These are phyloP conservation scores for Cerastoderma edule DNA, from an alignment of 2,888 invertebrate species.

Conservation along the genomic window DNA sequence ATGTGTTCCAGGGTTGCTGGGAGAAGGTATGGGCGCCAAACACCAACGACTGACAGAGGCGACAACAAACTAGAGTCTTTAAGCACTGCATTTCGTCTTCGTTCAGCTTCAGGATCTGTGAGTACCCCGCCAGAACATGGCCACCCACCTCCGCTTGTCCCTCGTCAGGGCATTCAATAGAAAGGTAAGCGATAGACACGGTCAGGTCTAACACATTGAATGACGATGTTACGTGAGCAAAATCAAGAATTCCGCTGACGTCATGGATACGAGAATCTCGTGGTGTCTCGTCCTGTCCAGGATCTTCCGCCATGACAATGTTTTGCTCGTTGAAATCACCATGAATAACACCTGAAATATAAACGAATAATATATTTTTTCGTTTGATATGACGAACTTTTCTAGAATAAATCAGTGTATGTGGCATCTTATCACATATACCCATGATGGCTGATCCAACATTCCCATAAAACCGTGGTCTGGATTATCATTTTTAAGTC, in stretches of 20 bases:
- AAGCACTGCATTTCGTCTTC: constrained; percentile 88
- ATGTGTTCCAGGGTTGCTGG: constrained; percentile 91
- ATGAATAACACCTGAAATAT: constrained; percentile 88
- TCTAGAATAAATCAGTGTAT: too few species aligned
- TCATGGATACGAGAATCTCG: constrained; percentile 84
- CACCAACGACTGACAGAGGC: constrained; percentile 92
- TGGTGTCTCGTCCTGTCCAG: constrained; percentile 80
- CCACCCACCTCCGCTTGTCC: constrained; percentile 78
- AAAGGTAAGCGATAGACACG: constrained; percentile 91
- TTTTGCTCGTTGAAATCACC: constrained; percentile 97
- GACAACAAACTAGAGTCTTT: constrained; percentile 90
- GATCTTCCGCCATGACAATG: constrained; percentile 86
- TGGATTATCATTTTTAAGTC: too few species aligned
- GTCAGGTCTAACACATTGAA: constrained; percentile 92
- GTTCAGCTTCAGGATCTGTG: constrained; percentile 87
- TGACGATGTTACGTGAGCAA: constrained; percentile 89
- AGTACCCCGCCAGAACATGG: constrained; percentile 91
- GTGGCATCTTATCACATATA: too few species aligned
- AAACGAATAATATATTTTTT: not conserved
- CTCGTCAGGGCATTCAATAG: constrained; percentile 88
- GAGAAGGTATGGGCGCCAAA: constrained; percentile 91
- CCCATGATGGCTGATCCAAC: too few species aligned
- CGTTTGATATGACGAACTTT: too few species aligned
- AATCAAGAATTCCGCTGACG: constrained; percentile 91
- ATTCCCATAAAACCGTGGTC: too few species aligned